phyloP scores from a whole-genome alignment of 30 jellyfish, hydroid and myxozoan species.

The Rhopilema esculentum region DNA sequence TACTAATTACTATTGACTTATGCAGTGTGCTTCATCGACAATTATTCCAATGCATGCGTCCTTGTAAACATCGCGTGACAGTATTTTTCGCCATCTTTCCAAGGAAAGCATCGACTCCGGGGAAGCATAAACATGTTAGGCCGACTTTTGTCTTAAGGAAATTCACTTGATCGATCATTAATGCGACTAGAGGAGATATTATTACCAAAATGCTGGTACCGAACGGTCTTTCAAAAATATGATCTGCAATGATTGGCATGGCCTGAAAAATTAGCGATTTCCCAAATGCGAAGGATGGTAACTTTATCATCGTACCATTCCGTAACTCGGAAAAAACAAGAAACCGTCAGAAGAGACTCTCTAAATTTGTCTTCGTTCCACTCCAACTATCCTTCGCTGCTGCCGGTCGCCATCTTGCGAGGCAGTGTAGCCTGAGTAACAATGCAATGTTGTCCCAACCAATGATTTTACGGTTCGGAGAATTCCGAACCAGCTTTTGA shows the following conservation, averaged over 20 bases:
- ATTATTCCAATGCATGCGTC: slow-evolving; percentile 45
- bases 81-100: slow-evolving; percentile 45
- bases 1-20: slow-evolving; percentile 53
- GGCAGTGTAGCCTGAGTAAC: slow-evolving; percentile 3
- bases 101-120: slow-evolving; percentile 58
- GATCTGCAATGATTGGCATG: slow-evolving; percentile 48
- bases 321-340: slow-evolving; percentile 4
- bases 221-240: slow-evolving; percentile 32
- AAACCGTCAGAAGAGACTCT: slow-evolving; percentile 28
- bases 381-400: slow-evolving; percentile 20
- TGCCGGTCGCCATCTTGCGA: slow-evolving; percentile 16
- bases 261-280: slow-evolving; percentile 31
- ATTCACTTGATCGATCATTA: slow-evolving; percentile 46
- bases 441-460: slow-evolving; percentile 2
- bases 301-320: slow-evolving; percentile 23
- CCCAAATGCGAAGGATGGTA: slow-evolving; percentile 45
- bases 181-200: slow-evolving; percentile 47
- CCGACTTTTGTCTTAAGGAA: slow-evolving; percentile 42
- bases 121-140: slow-evolving; percentile 46
- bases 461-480: slow-evolving; percentile 19
- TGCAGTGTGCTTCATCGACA: slow-evolving; percentile 58
- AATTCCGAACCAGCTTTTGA: slow-evolving; percentile 23
- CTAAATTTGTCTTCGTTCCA: slow-evolving; percentile 35
- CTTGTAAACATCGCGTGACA: slow-evolving; percentile 41
- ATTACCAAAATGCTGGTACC: slow-evolving; percentile 52